Evolutionary conservation across 2,797 vertebrate species (phyloP).

Genomic region (Psittacula derbiana): DNA sequence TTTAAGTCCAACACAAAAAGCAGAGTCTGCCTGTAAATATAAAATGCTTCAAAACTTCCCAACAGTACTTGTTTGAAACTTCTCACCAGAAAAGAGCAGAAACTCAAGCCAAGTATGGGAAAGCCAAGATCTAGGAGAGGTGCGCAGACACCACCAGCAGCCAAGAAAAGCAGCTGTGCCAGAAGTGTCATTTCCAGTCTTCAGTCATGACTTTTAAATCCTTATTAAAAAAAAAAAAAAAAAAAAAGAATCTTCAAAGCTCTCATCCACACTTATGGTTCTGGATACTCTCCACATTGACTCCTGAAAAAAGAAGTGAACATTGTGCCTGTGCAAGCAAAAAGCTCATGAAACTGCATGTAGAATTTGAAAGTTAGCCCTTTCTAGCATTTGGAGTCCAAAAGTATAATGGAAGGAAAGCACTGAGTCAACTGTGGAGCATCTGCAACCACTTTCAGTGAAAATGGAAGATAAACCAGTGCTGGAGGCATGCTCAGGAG

Average conservation of each 20-base stretch:
- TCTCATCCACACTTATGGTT: neutral
- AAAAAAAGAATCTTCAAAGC: neutral
- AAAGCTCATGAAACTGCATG: neutral
- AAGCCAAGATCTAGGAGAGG: constrained; percentile 33
- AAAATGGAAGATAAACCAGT: constrained; percentile 9
- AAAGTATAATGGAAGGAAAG: constrained; percentile 1
- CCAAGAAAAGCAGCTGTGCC: neutral
- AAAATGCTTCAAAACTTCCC: neutral
- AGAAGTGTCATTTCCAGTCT: constrained; percentile 30
- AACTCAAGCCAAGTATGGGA: neutral
- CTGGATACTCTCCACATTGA: constrained; percentile 28
- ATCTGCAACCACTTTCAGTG: constrained; percentile 48
- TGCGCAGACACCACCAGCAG: constrained; percentile 33
- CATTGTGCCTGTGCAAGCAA: neutral
- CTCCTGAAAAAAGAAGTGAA: neutral
- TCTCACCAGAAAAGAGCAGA: neutral
- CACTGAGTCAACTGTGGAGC: neutral
- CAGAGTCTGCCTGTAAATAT: neutral
- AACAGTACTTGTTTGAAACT: neutral
- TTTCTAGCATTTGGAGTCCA: neutral
- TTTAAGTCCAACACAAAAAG: neutral
- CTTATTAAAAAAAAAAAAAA: neutral
- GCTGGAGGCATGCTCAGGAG: neutral
- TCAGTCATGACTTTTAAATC: neutral
- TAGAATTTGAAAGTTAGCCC: neutral